These are phyloP conservation scores for Hipparchia sbordonii DNA, from an alignment of 2,888 invertebrate species.

Conservation along the genomic window DNA sequence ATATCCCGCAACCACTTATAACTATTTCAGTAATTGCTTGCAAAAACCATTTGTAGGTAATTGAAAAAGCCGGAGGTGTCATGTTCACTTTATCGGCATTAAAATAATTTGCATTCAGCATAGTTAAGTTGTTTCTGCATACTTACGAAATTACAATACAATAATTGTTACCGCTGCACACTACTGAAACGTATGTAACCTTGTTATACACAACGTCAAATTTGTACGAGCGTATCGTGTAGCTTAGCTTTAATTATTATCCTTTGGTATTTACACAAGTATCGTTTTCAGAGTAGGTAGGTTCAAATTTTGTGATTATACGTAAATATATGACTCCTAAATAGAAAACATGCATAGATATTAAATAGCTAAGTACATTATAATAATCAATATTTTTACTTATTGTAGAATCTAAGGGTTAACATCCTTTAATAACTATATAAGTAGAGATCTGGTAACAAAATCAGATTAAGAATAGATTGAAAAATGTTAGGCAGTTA, in stretches of 20 bases:
- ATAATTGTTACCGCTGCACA: neutral
- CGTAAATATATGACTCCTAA: neutral
- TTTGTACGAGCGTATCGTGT: neutral
- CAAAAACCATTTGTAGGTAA: neutral
- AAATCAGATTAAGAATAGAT: too few species aligned
- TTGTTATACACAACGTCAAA: conserved; percentile 4
- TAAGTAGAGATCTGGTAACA: too few species aligned
- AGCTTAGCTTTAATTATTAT: neutral
- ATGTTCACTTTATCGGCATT: conserved; percentile 7
- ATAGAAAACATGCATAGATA: too few species aligned
- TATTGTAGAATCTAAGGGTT: too few species aligned
- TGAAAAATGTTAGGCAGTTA: too few species aligned
- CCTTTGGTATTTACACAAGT: neutral
- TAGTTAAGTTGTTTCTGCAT: neutral
- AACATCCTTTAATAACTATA: too few species aligned
- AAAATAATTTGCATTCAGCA: conserved; percentile 11
- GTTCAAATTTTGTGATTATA: neutral
- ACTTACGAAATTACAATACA: conserved; percentile 2
- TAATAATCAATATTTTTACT: too few species aligned
- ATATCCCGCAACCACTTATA: neutral
- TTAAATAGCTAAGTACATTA: too few species aligned
- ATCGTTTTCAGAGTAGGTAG: neutral
- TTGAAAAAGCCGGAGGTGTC: conserved; percentile 3
- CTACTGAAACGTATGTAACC: neutral
- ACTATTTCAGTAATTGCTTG: neutral